A percentile compares a stretch with the other conserved stretches of the same genome.
Evolutionary conservation across 1,140 invertebrate species (phyloP).

Genomic region (Ptiloglossa arizonensis): DNA sequence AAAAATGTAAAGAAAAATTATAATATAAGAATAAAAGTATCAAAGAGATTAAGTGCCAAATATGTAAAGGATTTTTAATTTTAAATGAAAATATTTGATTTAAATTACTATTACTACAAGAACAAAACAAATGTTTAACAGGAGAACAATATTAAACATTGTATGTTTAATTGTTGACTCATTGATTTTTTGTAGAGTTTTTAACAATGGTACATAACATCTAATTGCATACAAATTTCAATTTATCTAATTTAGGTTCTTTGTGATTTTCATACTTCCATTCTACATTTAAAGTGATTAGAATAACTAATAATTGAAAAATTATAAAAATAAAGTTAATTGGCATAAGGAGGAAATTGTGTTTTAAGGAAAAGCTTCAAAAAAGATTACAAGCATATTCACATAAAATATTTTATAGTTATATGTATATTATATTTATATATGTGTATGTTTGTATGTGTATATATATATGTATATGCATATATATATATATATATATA

Average conservation of each 20-base stretch:
- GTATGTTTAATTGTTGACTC: too few relatives aligned
- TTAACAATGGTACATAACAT: too few relatives aligned
- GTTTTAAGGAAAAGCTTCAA: constrained; percentile 12
- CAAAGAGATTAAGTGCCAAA: not conserved
- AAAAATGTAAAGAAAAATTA: too few relatives aligned
- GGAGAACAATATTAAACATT: too few relatives aligned
- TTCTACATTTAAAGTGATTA: constrained; percentile 1
- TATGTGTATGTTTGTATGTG: not conserved
- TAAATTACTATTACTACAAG: too few relatives aligned
- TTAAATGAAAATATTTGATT: too few relatives aligned
- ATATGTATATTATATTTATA: constrained; percentile 27
- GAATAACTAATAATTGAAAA: not conserved
- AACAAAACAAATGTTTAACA: not conserved
- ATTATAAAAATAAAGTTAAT: constrained; percentile 5
- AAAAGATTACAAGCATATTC: constrained; percentile 8
- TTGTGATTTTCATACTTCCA: too few relatives aligned
- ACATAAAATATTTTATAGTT: constrained; percentile 44
- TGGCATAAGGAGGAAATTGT: constrained; percentile 6
- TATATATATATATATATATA: not conserved
- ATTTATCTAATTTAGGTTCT: too few relatives aligned
- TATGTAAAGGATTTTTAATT: too few relatives aligned
- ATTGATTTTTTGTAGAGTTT: not conserved
- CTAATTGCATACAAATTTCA: too few relatives aligned
- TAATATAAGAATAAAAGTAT: not conserved
- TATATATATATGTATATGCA: not conserved